Base-by-base conservation (phyloP, 2,888 invertebrate genomes). In the Adelognathus sp. region DNA sequence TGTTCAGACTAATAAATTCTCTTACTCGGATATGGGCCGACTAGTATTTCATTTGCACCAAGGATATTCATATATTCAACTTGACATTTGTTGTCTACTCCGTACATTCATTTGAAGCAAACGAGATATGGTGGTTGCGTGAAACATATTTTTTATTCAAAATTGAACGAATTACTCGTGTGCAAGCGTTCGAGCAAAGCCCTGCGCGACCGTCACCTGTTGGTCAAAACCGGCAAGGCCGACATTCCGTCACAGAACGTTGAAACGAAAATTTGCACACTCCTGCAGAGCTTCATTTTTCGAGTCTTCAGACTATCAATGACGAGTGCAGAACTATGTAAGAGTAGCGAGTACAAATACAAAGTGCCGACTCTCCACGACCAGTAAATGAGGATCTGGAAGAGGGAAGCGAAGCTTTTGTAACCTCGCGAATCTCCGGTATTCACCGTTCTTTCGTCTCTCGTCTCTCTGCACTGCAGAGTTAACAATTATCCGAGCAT, bases 401-500 rank as follows among this genome's bases (percentile, higher is more conserved):
- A 36, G 24, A 44, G 56, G 21, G 18, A 61, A 63, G 39, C 46
- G 33, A 44, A 58, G 52, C 27, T 41, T 64, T 63, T 69, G 27
- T 29, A 52, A 29, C 16, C 27, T 29, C 61, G 11, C 18, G 36
- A 33, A 60, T 54, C 54, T 63, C 18, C 63, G 39, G 54, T 31
- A 44, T 21, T 18, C 9, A 18, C 58, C 24, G 9, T 64, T 71
- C 46, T 63, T 44, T 11, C 9, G 31, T 31, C 63, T 52, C 39
- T 33, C 18, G 21, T 39, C 44, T 21, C 63, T 31, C 54, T 63
- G 52, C 27, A 21, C 29, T 58, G 63, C 63, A 33, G 58, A 75
- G 69, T 76, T 73, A 76, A 79, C 76, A 79, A 81, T 81, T 81
- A 81, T 76, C 69, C 58, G 16, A 70, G 75, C 75, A 73, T 39